Conservation (phyloP, 2,113 vertebrate species). For the Crotophaga sulcirostris region DNA sequence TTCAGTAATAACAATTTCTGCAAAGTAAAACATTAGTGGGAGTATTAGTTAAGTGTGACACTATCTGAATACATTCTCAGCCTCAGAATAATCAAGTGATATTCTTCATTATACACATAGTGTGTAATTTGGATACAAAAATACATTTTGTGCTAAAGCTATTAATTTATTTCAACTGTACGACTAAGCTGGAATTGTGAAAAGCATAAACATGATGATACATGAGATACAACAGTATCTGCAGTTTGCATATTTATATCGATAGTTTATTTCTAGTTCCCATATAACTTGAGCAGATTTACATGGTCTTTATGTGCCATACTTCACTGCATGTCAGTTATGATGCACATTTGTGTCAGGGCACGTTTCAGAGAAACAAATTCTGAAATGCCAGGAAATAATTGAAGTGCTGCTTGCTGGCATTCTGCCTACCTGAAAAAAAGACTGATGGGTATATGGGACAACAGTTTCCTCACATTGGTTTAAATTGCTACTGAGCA, state of each 20-base stretch:
- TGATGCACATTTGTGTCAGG: background rate
- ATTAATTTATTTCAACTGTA: background rate
- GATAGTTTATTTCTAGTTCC: background rate
- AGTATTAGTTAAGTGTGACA: background rate
- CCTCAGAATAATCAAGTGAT: background rate
- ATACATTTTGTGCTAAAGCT: background rate
- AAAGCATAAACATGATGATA: background rate
- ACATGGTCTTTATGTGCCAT: background rate
- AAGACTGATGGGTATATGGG: background rate
- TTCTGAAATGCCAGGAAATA: background rate
- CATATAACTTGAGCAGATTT: background rate
- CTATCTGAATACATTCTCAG: background rate
- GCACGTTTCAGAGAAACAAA: background rate
- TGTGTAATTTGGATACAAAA: background rate
- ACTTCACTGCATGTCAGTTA: background rate
- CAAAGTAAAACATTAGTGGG: background rate
- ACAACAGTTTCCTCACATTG: background rate
- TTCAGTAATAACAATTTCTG: background rate
- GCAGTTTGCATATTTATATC: background rate
- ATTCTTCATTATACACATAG: background rate
- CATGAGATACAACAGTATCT: too few species aligned
- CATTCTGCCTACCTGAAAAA: background rate
- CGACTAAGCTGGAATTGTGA: background rate
- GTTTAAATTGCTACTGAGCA: background rate
- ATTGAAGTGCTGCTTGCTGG: background rate